Evolutionary conservation across 2,888 invertebrate genomes (phyloP), one percentile per base, ranked within the genome.

Genomic region (Elegia similella): DNA sequence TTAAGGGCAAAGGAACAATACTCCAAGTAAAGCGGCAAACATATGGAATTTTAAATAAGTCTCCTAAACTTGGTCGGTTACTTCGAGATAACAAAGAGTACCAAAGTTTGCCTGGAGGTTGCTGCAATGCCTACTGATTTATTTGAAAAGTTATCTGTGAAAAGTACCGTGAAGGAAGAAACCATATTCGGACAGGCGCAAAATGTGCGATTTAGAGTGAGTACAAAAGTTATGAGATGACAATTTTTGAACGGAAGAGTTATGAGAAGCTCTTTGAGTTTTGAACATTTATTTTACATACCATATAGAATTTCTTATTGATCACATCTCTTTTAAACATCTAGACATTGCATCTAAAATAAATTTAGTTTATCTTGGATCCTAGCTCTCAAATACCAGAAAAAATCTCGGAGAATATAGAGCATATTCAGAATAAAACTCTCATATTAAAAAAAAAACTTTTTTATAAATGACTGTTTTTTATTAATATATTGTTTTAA

Each of bases 91-190:
- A 83, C 84, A 79, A 76, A 77, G 78, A 79, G 73, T 77, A 72
- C 73, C 73, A 74, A 71, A 69, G 64, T 67, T 70, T 68, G 72
- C 68, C 68, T 68, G 65, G 69, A 73, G 69, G 65, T 76, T 62
- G 70, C 73, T 77, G 80, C 78, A 79, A 73, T 78, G 78, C 77
- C 78, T 79, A 79, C 81, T 85, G 86, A 86, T 87, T 86, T 86
- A 86, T 87, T 80, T 80, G 82, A 78, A 86, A 86, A 86, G 82
- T 86, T 85, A 72, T 75, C 73, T 75, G 75, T 76, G 76, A 73
- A 78, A 82, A 79, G 72, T 78, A 61, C 63, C 66, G 70, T 72
- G 73, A 72, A 67, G 61, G 67, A 67, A 75, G 77, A 72, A 72
- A 76, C 75, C 75, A 81, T 76, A 79, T 80, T 84, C 70, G 72